Evolutionary conservation across 1,140 invertebrate genomes (phyloP).

Genomic region (Caenorhabditis briggsae): DNA sequence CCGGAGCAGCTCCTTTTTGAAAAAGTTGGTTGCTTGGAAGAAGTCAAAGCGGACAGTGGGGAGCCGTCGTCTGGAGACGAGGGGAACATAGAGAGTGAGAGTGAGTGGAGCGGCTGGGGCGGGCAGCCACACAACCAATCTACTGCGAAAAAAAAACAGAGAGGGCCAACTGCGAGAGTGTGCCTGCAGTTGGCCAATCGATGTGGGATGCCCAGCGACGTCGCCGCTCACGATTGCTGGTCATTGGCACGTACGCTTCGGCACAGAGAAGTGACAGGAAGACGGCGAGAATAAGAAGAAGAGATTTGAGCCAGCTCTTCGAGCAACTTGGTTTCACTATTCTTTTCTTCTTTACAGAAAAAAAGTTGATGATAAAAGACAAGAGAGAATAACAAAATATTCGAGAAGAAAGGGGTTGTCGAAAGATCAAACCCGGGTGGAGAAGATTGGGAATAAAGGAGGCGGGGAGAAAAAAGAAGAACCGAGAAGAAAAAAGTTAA

Average conservation of each 20-base stretch:
- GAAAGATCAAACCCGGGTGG: not conserved
- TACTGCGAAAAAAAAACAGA: constrained; percentile 7
- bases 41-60: not conserved
- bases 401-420: not conserved
- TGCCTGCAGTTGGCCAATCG: not conserved
- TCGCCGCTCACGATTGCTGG: constrained; percentile 46
- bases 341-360: not conserved
- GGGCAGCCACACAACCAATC: not conserved
- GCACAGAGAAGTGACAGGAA: constrained; percentile 20
- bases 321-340: constrained; percentile 10
- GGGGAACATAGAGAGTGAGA: constrained; percentile 48
- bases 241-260: constrained; percentile 36
- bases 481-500: not conserved
- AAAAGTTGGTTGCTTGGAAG: not conserved
- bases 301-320: constrained; percentile 39
- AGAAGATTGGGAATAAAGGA: not conserved
- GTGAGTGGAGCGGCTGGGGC: constrained; percentile 38
- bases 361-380: constrained; percentile 26
- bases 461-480: not conserved
- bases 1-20: not conserved
- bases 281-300: constrained; percentile 8
- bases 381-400: not conserved
- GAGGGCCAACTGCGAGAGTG: constrained; percentile 20
- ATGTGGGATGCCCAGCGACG: constrained; percentile 28
- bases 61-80: constrained; percentile 7